Evolutionary conservation across 1,140 invertebrate species (phyloP).

Genomic region (Parasteatoda tepidariorum): DNA sequence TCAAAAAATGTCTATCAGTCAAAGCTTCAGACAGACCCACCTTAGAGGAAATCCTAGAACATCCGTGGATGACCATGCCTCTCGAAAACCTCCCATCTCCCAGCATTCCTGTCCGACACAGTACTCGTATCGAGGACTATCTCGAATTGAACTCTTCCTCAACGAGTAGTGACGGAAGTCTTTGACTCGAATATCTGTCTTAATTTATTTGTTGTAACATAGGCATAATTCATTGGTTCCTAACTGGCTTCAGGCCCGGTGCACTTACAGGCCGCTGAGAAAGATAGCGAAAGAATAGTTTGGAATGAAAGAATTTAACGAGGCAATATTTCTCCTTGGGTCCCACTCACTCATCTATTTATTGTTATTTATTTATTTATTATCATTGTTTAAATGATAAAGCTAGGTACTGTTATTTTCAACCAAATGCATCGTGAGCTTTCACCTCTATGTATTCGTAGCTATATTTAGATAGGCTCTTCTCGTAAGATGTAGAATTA

Average conservation of each 20-base stretch:
- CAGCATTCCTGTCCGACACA: slow-evolving; percentile 60
- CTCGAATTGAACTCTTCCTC: slow-evolving; percentile 60
- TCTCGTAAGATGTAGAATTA: too few relatives aligned
- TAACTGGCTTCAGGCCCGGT: neutral
- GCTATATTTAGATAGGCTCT: too few relatives aligned
- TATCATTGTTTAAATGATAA: neutral
- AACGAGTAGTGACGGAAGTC: slow-evolving; percentile 56
- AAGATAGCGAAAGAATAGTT: neutral
- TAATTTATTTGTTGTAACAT: slow-evolving; percentile 16
- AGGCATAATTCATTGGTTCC: slow-evolving; percentile 19
- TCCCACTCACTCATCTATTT: neutral
- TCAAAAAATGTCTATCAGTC: slow-evolving; percentile 73
- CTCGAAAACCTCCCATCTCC: slow-evolving; percentile 62
- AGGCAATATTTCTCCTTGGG: neutral
- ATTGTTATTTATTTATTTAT: slow-evolving; percentile 37
- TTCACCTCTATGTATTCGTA: too few relatives aligned
- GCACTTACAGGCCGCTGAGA: slow-evolving; percentile 12
- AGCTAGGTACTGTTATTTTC: too few relatives aligned
- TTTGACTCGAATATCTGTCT: slow-evolving; percentile 10
- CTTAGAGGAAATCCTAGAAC: slow-evolving; percentile 73
- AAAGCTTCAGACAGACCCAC: slow-evolving; percentile 72
- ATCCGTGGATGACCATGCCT: slow-evolving; percentile 72
- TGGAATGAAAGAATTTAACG: too few relatives aligned
- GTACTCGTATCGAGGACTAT: slow-evolving; percentile 3
- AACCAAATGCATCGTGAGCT: too few relatives aligned